A percentile compares a stretch with the other conserved stretches of the same genome.
These are phyloP conservation scores for Semnornis frantzii DNA, from an alignment of 2,113 vertebrate species.

Conservation along the genomic window DNA sequence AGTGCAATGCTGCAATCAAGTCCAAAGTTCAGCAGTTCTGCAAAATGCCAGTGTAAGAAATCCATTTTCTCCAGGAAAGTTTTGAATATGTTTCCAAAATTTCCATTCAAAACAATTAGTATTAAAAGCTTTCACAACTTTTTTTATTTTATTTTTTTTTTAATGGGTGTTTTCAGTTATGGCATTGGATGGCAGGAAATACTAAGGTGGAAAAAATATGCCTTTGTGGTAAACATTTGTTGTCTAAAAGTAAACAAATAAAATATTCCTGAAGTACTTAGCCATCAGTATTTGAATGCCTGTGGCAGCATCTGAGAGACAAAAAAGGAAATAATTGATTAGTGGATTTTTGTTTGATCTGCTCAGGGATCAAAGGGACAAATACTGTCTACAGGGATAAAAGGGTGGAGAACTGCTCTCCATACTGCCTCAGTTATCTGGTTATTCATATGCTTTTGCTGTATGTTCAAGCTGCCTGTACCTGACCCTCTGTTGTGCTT, in stretches of 20 bases:
- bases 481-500: conserved; percentile 23
- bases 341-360: conserved; percentile 70
- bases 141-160: background rate
- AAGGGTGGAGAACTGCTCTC: conserved; percentile 55
- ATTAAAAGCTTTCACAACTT: background rate
- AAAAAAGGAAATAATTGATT: conserved; percentile 72
- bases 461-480: background rate
- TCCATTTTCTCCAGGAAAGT: background rate
- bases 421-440: conserved; percentile 44
- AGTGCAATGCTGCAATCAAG: background rate
- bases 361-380: conserved; percentile 69
- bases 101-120: background rate
- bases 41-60: background rate
- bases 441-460: conserved; percentile 52
- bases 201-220: background rate
- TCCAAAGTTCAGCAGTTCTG: background rate
- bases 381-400: conserved; percentile 66
- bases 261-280: conserved; percentile 60
- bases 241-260: conserved; percentile 56
- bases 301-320: conserved; percentile 61
- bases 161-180: background rate
- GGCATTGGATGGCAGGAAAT: background rate
- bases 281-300: conserved; percentile 53
- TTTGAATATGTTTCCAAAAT: background rate
- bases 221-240: conserved; percentile 38